Evolutionary conservation across 2,797 vertebrate species (phyloP).

Genomic region (Scarus forsteni): DNA sequence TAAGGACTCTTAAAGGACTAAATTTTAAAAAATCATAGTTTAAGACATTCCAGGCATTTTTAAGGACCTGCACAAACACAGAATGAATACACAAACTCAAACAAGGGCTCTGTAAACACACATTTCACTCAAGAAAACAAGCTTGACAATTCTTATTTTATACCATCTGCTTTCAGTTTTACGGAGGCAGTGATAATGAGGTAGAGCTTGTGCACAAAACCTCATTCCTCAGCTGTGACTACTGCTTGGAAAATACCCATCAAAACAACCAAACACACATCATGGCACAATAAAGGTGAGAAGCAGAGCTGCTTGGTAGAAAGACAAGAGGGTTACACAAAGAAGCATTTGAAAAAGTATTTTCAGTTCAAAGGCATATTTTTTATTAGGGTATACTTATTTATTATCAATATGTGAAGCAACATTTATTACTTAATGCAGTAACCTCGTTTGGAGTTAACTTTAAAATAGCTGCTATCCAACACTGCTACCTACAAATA

Average conservation of each 20-base stretch:
- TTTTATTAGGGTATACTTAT: no score
- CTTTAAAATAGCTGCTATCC: no score
- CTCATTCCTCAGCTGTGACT: constrained; percentile 41
- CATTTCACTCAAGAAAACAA: not conserved
- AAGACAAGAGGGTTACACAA: constrained; percentile 48
- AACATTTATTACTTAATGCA: no score
- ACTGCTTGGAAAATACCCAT: constrained; percentile 33
- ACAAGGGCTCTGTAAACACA: not conserved
- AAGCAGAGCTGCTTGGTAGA: constrained; percentile 35
- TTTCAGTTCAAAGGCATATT: constrained; percentile 34
- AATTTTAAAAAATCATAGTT: no score
- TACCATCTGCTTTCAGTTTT: constrained; percentile 23
- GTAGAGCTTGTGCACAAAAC: constrained; percentile 4
- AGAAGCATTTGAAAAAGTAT: constrained; percentile 47
- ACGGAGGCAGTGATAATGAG: constrained; percentile 34
- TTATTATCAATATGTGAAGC: no score
- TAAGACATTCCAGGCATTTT: no score
- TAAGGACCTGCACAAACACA: no score
- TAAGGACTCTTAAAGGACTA: no score
- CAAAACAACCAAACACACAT: not conserved
- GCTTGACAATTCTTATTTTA: constrained; percentile 20
- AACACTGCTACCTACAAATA: no score
- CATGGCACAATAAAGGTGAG: constrained; percentile 27
- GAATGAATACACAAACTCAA: no score
- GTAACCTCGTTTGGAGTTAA: no score